These are phyloP conservation scores for Tadarida brasiliensis DNA, from an alignment of 2,797 vertebrate species.

Conservation along the genomic window DNA sequence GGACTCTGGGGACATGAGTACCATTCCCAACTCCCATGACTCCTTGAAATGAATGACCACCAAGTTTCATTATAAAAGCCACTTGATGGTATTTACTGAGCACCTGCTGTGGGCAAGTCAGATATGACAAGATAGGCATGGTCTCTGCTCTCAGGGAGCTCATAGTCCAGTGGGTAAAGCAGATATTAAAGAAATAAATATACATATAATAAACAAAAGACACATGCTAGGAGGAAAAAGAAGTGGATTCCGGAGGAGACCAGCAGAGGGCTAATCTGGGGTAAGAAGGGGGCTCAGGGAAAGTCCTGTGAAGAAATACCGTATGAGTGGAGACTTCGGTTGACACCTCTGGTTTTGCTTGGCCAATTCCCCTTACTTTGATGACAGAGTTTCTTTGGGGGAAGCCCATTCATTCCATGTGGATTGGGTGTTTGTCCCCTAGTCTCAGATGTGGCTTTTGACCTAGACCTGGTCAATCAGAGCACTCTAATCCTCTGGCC, in stretches of 20 bases:
- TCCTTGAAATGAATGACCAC: not conserved
- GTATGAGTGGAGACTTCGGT: not conserved
- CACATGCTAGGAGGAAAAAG: not conserved
- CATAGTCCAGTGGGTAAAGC: not conserved
- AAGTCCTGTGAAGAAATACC: not conserved
- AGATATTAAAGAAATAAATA: not conserved
- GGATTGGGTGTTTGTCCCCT: not conserved
- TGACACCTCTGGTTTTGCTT: not conserved
- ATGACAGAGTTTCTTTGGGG: not conserved
- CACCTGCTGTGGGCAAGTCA: not conserved
- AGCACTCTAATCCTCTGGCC: not conserved
- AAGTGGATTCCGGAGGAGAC: not conserved
- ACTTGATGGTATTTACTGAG: not conserved
- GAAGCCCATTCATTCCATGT: not conserved
- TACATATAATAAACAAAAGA: not conserved
- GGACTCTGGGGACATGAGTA: not conserved
- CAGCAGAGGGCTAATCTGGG: not conserved
- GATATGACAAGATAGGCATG: not conserved
- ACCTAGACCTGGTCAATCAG: not conserved
- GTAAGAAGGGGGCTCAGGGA: not conserved
- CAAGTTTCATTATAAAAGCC: not conserved
- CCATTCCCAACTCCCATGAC: not conserved
- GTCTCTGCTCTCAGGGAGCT: not conserved
- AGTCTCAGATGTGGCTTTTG: not conserved
- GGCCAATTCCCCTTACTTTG: not conserved